Evolutionary conservation across 2,888 invertebrate species (phyloP).

Genomic region (Dicranocentrus wangi): DNA sequence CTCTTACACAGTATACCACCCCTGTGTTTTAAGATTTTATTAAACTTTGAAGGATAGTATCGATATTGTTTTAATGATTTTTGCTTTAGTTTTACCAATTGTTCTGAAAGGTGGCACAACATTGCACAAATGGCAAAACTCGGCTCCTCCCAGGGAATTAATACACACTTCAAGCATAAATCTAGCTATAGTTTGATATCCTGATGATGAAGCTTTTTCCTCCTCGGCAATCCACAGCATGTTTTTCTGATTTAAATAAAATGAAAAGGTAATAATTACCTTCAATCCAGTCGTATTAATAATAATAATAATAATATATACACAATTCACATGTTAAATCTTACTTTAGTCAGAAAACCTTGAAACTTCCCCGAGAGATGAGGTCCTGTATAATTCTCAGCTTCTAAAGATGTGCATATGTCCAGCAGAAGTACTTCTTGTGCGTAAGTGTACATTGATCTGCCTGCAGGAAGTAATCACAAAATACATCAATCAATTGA

Average conservation of each 20-base stretch:
- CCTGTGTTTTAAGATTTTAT: constrained; percentile 23
- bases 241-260: constrained; percentile 49
- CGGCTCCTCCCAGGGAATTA: constrained; percentile 44
- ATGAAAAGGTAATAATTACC: neutral
- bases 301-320: too few species aligned
- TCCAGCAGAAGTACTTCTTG: constrained; percentile 48
- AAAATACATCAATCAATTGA: neutral
- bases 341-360: constrained; percentile 56
- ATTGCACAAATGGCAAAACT: constrained; percentile 53
- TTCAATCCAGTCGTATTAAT: too few species aligned
- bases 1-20: constrained; percentile 46
- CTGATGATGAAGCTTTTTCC: constrained; percentile 36
- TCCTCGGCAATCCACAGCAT: constrained; percentile 57
- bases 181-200: constrained; percentile 51
- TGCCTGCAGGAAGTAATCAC: constrained; percentile 23
- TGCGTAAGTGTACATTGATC: constrained; percentile 53
- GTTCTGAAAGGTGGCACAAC: constrained; percentile 57
- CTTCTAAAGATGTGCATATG: constrained; percentile 52
- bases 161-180: constrained; percentile 43
- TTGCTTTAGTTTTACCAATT: constrained; percentile 35
- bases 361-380: constrained; percentile 47
- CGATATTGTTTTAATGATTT: neutral
- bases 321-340: neutral
- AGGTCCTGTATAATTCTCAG: constrained; percentile 37
- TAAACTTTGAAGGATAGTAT: neutral